A percentile compares a stretch with the other conserved stretches of the same genome.
These are phyloP conservation scores for Pontoporia blainvillei DNA, from an alignment of 2,113 vertebrate species.

Conservation along the genomic window DNA sequence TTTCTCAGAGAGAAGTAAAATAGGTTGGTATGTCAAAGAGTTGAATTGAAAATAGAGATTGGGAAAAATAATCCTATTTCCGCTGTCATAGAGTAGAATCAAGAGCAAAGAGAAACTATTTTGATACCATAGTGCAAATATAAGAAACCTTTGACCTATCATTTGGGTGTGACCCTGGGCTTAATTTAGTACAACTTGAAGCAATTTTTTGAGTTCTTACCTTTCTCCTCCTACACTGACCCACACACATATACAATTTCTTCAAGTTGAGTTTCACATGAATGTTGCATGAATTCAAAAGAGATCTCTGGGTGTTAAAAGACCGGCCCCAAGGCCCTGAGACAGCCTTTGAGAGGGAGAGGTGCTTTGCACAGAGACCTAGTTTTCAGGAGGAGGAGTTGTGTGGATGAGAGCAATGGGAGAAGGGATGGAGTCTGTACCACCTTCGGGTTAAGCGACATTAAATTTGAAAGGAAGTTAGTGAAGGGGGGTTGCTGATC, in stretches of 20 bases:
- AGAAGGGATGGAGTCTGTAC: not conserved
- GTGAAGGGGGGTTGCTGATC: not conserved
- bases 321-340: not conserved
- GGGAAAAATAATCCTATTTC: constrained; percentile 37
- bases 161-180: constrained; percentile 2
- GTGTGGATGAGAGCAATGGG: not conserved
- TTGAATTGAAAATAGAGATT: constrained; percentile 42
- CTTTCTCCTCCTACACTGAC: not conserved
- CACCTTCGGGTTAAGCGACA: not conserved
- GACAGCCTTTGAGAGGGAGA: not conserved
- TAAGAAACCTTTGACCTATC: constrained; percentile 42
- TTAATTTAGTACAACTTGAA: constrained; percentile 33
- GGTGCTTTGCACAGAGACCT: not conserved
- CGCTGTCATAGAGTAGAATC: constrained; percentile 1
- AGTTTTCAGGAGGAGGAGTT: not conserved
- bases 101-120: constrained; percentile 37
- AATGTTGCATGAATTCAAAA: constrained; percentile 11
- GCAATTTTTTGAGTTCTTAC: constrained; percentile 23
- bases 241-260: not conserved
- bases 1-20: constrained; percentile 45
- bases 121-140: constrained; percentile 27
- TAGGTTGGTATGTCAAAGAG: constrained; percentile 16
- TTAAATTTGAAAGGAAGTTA: not conserved
- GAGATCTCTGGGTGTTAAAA: not conserved
- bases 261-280: not conserved